Evolutionary conservation across 2,113 vertebrate genomes (phyloP).

Genomic region (Oryzias javanicus): DNA sequence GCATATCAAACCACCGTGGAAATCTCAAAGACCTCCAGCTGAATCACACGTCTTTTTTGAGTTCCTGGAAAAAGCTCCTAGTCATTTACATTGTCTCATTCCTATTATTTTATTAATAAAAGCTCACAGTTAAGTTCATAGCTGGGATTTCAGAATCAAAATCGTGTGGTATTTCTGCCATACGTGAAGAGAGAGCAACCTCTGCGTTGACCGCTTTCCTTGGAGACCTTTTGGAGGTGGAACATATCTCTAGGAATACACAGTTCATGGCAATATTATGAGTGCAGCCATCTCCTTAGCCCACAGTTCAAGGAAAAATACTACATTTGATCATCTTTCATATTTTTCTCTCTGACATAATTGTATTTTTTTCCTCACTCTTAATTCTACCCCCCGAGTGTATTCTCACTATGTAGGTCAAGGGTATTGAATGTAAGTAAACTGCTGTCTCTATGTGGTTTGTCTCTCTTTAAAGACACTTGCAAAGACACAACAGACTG

Average conservation of each 20-base stretch:
- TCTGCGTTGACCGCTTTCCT: constrained; percentile 43
- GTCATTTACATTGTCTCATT: too few relatives aligned
- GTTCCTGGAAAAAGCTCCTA: too few relatives aligned
- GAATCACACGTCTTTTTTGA: too few relatives aligned
- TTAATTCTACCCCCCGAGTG: constrained; percentile 73
- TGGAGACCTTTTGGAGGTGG: constrained; percentile 34
- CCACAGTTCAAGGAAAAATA: constrained; percentile 77
- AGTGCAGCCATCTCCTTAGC: constrained; percentile 61
- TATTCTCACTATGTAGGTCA: constrained; percentile 76
- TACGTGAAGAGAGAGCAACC: constrained; percentile 48
- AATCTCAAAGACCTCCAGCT: too few relatives aligned
- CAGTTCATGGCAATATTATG: constrained; percentile 54
- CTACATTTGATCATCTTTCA: constrained; percentile 73
- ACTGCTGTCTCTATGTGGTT: constrained; percentile 48
- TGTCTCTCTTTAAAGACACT: constrained; percentile 31
- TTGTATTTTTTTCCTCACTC: constrained; percentile 65
- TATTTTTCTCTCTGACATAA: constrained; percentile 43
- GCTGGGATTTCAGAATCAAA: constrained; percentile 29
- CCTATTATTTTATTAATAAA: constrained; percentile 4
- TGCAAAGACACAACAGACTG: constrained; percentile 60
- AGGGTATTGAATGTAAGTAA: constrained; percentile 66
- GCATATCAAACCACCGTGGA: too few relatives aligned
- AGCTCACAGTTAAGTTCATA: constrained; percentile 36
- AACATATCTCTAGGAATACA: constrained; percentile 43
- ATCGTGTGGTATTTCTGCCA: constrained; percentile 54